Evolutionary conservation across 2,888 invertebrate genomes (phyloP), one percentile per base, ranked within the genome.

Genomic region (Galeopsomyia nigrocyanea): DNA sequence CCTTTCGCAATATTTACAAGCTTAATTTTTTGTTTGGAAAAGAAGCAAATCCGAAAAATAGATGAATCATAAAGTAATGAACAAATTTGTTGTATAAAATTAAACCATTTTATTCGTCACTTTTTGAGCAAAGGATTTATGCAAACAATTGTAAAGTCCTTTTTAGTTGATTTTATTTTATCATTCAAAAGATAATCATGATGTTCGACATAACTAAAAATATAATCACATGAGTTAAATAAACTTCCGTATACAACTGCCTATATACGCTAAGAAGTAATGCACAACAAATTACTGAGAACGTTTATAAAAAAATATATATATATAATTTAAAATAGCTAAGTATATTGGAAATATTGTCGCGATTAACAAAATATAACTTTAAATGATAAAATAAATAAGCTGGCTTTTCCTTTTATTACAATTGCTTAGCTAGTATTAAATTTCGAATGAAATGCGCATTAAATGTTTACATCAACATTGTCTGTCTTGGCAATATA

Each of bases 391-490:
- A 64, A 53, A 72, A 68, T 73, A 73, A 73, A 68, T 55, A 64
- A 73, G 46, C 53, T 21, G 26, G 39, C 39, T 73, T 65, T 66
- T 56, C 47, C 26, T 26, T 26, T 26, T 3, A 26, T 26, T 61
- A 61, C 56, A 63, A 39, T 7, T 70, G 62, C 68, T 56, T 69
- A 65, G 13, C 1, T 39, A 39, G n/a, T 5, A 50, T 68, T 57
- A 67, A 47, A 63, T 70, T 71, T 71, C 46, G 53, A 68, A 65
- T 72, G 68, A 72, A 72, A 71, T 74, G 74, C 71, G 68, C 57
- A 71, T 51, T 71, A 51, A 71, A 68, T 66, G 68, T 68, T 71
- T 71, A 71, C 68, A 60, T 68, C 51, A 62, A 65, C 58, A 3
- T 26, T 53, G 46, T 31, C 51, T 61, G 39, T 62, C 51, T 57